Evolutionary conservation across 2,888 invertebrate genomes (phyloP).

Genomic region (Ctenicera cuprea): DNA sequence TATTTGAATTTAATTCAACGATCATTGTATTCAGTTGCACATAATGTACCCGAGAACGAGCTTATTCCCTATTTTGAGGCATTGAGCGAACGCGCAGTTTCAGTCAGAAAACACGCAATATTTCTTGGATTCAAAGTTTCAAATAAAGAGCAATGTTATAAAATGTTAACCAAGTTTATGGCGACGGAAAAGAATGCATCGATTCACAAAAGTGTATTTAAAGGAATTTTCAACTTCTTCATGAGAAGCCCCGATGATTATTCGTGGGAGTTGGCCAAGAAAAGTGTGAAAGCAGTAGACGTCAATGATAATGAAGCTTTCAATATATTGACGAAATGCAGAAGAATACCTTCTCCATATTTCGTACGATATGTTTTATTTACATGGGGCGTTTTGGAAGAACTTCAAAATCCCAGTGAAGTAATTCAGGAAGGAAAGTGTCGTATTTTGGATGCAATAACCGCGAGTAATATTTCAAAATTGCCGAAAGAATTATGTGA

Average conservation of each 20-base stretch:
- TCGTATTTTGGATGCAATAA: slow-evolving; percentile 17
- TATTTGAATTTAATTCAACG: slow-evolving; percentile 40
- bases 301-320: slow-evolving; percentile 34
- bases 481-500: slow-evolving; percentile 26
- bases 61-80: not conserved
- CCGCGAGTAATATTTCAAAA: not conserved
- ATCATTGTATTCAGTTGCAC: slow-evolving; percentile 26
- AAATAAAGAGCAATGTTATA: slow-evolving; percentile 3
- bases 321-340: slow-evolving; percentile 13
- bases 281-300: slow-evolving; percentile 18
- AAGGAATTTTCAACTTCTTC: slow-evolving; percentile 37
- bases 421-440: slow-evolving; percentile 14
- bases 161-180: not conserved
- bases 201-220: slow-evolving; percentile 29
- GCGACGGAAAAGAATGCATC: slow-evolving; percentile 38
- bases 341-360: slow-evolving; percentile 10
- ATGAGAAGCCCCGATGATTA: slow-evolving; percentile 36
- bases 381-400: slow-evolving; percentile 8
- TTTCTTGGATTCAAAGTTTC: slow-evolving; percentile 27
- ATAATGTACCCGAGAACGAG: slow-evolving; percentile 37
- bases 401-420: not conserved
- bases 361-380: slow-evolving; percentile 5
- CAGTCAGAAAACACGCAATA: slow-evolving; percentile 47
- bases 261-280: slow-evolving; percentile 34
- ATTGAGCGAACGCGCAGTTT: slow-evolving; percentile 38